These are phyloP conservation scores for Aphidius colemani DNA, from an alignment of 2,888 invertebrate genomes.

Conservation along the genomic window DNA sequence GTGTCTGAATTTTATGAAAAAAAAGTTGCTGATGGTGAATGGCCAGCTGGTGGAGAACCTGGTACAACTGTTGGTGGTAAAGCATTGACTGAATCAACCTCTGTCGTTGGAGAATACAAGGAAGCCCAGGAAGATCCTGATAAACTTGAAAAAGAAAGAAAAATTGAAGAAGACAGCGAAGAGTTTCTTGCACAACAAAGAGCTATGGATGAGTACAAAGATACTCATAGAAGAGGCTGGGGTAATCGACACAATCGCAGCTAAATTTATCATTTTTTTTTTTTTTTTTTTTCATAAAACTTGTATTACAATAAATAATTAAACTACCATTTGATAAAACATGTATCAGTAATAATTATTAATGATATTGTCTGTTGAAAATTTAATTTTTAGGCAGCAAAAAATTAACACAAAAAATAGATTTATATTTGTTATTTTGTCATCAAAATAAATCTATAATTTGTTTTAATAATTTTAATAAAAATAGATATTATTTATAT, in stretches of 20 bases:
- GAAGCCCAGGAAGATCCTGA: slow-evolving; percentile 62
- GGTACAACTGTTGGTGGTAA: slow-evolving; percentile 58
- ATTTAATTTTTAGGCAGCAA: too few relatives aligned
- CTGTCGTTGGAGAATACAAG: slow-evolving; percentile 22
- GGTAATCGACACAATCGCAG: slow-evolving; percentile 84
- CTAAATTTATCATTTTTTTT: slow-evolving; percentile 55
- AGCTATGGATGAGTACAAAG: slow-evolving; percentile 85
- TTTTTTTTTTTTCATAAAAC: too few relatives aligned
- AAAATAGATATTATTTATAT: too few relatives aligned
- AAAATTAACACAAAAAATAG: too few relatives aligned
- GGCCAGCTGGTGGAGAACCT: slow-evolving; percentile 74
- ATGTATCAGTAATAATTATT: too few relatives aligned
- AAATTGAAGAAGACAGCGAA: slow-evolving; percentile 75
- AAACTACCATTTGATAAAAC: too few relatives aligned
- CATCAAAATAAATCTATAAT: too few relatives aligned
- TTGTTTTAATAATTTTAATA: too few relatives aligned
- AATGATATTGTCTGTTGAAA: too few relatives aligned
- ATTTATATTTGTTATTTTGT: too few relatives aligned
- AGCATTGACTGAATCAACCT: slow-evolving; percentile 41
- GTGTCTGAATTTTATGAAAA: slow-evolving; percentile 96
- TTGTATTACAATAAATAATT: too few relatives aligned
- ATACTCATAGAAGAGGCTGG: slow-evolving; percentile 84
- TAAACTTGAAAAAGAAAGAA: slow-evolving; percentile 67
- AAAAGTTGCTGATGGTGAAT: slow-evolving; percentile 77
- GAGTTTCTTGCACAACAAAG: slow-evolving; percentile 70